phyloP scores from a whole-genome alignment of 2,888 invertebrate genomes.

The Copidosoma aretas region DNA sequence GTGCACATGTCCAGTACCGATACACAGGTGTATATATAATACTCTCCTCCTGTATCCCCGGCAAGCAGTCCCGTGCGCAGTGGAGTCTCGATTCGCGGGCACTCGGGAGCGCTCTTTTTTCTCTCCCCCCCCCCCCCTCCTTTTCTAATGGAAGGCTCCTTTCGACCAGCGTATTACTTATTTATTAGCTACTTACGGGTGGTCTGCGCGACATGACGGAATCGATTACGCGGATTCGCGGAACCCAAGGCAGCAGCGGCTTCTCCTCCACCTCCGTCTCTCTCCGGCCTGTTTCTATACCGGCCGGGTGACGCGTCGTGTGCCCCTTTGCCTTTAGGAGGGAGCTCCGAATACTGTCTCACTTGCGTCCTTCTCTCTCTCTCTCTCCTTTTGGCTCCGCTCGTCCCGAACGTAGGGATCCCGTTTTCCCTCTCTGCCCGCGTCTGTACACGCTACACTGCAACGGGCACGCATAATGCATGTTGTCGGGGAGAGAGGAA shows the following conservation, averaged over 20 bases:
- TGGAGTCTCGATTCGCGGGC: too few relatives aligned
- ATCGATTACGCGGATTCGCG: constrained; percentile 63
- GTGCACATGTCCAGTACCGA: too few relatives aligned
- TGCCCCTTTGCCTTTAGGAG: constrained; percentile 41
- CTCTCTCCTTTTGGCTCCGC: constrained; percentile 1
- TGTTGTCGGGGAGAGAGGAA: not conserved
- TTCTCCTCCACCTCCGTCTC: constrained; percentile 35
- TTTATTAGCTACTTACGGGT: constrained; percentile 62
- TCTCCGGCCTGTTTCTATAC: constrained; percentile 31
- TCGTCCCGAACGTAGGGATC: too few relatives aligned
- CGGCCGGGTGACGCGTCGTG: constrained; percentile 12
- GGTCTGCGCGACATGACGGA: constrained; percentile 63
- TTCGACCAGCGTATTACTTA: constrained; percentile 61
- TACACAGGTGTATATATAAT: too few relatives aligned
- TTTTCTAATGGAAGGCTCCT: constrained; percentile 44
- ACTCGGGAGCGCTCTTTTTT: too few relatives aligned
- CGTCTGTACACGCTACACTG: not conserved
- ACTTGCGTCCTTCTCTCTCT: constrained; percentile 20
- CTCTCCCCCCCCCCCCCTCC: too few relatives aligned
- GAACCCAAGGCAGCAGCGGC: constrained; percentile 48
- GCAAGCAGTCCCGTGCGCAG: too few relatives aligned
- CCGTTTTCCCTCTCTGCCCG: constrained; percentile 3
- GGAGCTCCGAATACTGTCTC: not conserved
- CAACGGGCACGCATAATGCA: constrained; percentile 27
- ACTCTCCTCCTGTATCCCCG: too few relatives aligned